phyloP scores from a whole-genome alignment of 2,888 invertebrate genomes.

The Phyto melanocephala region DNA sequence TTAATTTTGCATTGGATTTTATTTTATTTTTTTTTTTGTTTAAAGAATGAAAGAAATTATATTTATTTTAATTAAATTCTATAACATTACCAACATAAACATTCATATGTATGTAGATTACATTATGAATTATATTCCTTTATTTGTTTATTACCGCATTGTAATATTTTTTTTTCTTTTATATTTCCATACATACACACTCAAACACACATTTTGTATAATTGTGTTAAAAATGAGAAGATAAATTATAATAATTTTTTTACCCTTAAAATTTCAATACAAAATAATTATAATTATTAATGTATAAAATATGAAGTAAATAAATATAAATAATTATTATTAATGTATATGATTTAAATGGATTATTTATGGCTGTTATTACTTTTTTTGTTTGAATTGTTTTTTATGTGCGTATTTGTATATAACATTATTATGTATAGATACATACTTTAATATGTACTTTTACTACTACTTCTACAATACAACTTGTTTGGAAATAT shows the following conservation, averaged over 20 bases:
- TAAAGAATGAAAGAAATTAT: not conserved
- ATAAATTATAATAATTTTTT: constrained; percentile 6
- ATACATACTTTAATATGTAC: constrained; percentile 44
- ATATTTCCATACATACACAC: not conserved
- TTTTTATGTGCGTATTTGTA: constrained; percentile 54
- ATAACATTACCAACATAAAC: not conserved
- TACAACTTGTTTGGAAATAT: constrained; percentile 62
- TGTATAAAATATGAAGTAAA: constrained; percentile 53
- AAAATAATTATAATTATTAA: constrained; percentile 15
- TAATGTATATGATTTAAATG: constrained; percentile 45
- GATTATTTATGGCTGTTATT: constrained; percentile 47
- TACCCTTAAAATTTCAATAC: constrained; percentile 22
- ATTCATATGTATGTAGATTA: not conserved
- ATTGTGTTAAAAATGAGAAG: constrained; percentile 3
- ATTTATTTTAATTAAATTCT: constrained; percentile 18
- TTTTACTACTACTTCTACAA: not conserved
- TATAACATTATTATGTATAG: constrained; percentile 30
- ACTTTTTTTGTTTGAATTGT: constrained; percentile 38
- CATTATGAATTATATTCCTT: constrained; percentile 16
- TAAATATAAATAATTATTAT: constrained; percentile 50
- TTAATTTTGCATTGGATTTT: constrained; percentile 23
- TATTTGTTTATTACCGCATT: not conserved
- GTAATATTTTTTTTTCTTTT: not conserved
- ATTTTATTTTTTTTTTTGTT: constrained; percentile 18
- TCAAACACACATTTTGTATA: not conserved